phyloP scores from a whole-genome alignment of 2,888 invertebrate genomes.

The Cremastobaeus sp. region DNA sequence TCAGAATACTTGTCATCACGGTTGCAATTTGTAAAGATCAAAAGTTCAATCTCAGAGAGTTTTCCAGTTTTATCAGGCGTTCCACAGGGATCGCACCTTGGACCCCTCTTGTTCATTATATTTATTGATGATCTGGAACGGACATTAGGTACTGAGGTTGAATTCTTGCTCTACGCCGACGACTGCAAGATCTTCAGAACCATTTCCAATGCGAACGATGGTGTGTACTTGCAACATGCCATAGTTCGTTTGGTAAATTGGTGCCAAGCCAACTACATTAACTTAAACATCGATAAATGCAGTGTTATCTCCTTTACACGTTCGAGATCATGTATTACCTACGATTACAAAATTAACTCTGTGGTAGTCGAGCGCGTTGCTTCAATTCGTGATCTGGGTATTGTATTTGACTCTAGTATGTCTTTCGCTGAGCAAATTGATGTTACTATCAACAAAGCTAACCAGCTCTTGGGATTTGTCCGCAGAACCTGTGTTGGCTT shows the following conservation, averaged over 20 bases:
- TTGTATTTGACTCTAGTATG: neutral
- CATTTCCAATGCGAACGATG: no score
- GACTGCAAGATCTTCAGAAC: neutral
- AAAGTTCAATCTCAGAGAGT: neutral
- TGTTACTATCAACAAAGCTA: neutral
- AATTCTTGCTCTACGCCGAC: neutral
- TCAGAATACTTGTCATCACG: neutral
- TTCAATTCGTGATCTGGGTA: neutral
- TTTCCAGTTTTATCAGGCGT: neutral
- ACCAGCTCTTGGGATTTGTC: neutral
- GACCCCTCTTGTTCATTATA: neutral
- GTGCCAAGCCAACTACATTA: neutral
- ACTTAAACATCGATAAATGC: neutral
- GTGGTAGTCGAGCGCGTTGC: neutral
- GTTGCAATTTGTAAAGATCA: neutral
- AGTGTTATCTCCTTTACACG: neutral
- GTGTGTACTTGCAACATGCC: no score
- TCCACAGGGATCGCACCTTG: neutral
- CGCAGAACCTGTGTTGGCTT: neutral
- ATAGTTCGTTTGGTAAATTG: no score
- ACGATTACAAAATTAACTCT: neutral
- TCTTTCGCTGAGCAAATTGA: neutral
- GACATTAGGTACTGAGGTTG: neutral
- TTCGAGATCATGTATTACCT: neutral
- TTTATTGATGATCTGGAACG: neutral